Conservation (phyloP, 2,113 vertebrate species). For the Andinoacara biseriatus region DNA sequence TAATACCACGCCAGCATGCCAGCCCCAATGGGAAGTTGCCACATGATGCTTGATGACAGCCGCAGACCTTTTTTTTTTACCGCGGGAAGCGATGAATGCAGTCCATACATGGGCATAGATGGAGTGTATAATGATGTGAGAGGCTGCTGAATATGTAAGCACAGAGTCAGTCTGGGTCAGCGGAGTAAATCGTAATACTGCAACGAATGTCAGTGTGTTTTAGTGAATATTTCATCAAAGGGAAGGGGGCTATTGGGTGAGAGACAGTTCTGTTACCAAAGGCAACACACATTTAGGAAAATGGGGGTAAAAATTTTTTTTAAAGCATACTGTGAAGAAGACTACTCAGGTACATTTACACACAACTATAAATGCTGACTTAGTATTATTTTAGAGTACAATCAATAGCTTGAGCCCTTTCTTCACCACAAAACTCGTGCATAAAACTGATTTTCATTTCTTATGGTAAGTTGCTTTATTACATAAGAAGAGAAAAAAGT, state of each 20-base stretch:
- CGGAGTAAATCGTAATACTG: constrained; percentile 31
- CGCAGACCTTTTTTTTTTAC: constrained; percentile 35
- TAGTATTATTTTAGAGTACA: neutral
- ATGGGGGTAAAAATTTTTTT: neutral
- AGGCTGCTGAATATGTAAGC: constrained; percentile 55
- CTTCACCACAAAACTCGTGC: neutral
- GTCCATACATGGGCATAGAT: constrained; percentile 63
- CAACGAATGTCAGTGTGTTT: constrained; percentile 21
- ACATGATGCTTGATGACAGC: constrained; percentile 59
- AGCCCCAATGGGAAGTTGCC: constrained; percentile 59
- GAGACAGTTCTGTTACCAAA: constrained; percentile 21
- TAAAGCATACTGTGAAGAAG: neutral
- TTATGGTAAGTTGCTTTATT: constrained; percentile 14
- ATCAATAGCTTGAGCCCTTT: neutral
- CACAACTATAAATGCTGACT: neutral
- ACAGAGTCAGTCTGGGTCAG: constrained; percentile 40
- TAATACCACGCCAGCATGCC: constrained; percentile 58
- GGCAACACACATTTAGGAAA: constrained; percentile 12
- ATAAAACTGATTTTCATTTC: neutral
- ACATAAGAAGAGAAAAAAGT: constrained; percentile 6
- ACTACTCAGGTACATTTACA: neutral
- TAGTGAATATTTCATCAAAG: constrained; percentile 48
- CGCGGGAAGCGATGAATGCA: neutral
- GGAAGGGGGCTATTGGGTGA: constrained; percentile 20
- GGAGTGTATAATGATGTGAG: neutral